Evolutionary conservation across 2,888 invertebrate genomes (phyloP), one percentile per base, ranked within the genome.

Genomic region (Mantis religiosa): DNA sequence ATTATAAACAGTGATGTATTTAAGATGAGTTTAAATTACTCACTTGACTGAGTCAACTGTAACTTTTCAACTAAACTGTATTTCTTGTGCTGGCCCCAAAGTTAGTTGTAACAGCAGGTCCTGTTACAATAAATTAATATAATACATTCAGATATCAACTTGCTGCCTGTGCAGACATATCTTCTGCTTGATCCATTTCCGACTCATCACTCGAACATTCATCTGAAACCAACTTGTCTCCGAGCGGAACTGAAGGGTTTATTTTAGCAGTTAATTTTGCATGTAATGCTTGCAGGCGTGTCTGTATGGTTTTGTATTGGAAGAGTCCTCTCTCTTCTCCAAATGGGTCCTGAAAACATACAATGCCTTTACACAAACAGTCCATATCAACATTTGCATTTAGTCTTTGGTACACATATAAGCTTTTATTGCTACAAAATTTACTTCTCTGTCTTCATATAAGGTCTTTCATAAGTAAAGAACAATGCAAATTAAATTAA

Each of bases 331-430:
- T 90, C 82, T 91, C 91, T 83, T 91, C 92, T 30, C 91, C 91
- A 91, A 92, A 92, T 4, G 92, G 92, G 90, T 92, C 92, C 92
- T 92, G 89, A 85, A 90, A 91, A 84, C 25, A 84, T 82, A 87
- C n/a, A 85, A 88, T 28, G 47, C 27, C 25, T 28, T 85, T 34
- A 83, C 81, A 20, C 41, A 41, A n/a, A n/a, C n/a, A n/a, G n/a
- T n/a, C n/a, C 41, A 41, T 41, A 6, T 6, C 9, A 41, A 41
- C 41, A 12, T 0, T 12, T 12, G 41, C 12, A 12, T 6, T 41
- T 41, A 41, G 3, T 34, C 6, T 0, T 7, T 34, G 34, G 7
- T 30, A 30, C 30, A 30, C 3, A n/a, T n/a, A n/a, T n/a, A n/a
- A n/a, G n/a, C n/a, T n/a, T 4, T 30, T 30, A 30, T 30, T 30